These are phyloP conservation scores for Xylota sylvarum DNA, from an alignment of 2,888 invertebrate species.

Conservation along the genomic window DNA sequence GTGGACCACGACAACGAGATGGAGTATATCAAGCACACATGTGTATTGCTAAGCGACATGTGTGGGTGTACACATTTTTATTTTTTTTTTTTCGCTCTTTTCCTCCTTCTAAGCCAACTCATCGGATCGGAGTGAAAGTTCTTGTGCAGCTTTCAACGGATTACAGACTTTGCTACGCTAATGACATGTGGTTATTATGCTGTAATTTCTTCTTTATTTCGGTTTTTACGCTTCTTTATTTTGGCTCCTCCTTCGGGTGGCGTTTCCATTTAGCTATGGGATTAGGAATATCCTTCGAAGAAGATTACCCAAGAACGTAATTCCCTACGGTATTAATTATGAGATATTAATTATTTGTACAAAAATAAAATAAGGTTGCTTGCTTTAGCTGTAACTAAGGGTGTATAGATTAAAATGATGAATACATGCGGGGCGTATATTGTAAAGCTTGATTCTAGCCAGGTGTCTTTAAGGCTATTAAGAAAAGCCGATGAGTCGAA, in stretches of 20 bases:
- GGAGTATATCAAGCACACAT: slow-evolving; percentile 25
- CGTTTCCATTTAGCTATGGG: slow-evolving; percentile 52
- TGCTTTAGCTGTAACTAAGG: not conserved
- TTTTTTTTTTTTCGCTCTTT: slow-evolving; percentile 24
- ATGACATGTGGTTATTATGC: slow-evolving; percentile 67
- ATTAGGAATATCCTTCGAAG: slow-evolving; percentile 39
- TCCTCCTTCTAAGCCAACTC: slow-evolving; percentile 57
- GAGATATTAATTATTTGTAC: slow-evolving; percentile 44
- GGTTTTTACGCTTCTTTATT: slow-evolving; percentile 25
- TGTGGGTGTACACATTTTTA: too few species aligned
- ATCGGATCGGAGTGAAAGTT: slow-evolving; percentile 37
- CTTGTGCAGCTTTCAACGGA: slow-evolving; percentile 64
- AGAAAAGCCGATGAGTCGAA: not conserved
- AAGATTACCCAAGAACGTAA: slow-evolving; percentile 31
- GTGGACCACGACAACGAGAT: slow-evolving; percentile 24
- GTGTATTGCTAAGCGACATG: slow-evolving; percentile 21
- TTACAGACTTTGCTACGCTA: slow-evolving; percentile 67
- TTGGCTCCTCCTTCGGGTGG: slow-evolving; percentile 11
- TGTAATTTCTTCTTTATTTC: slow-evolving; percentile 57
- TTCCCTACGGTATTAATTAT: slow-evolving; percentile 41
- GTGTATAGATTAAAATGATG: not conserved
- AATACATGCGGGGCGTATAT: not conserved
- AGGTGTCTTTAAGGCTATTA: not conserved
- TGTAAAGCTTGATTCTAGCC: not conserved
- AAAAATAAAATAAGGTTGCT: not conserved